A percentile compares a stretch with the other conserved stretches of the same genome.
Evolutionary conservation across 2,113 vertebrate species (phyloP).

Genomic region (Oreochromis niloticus): DNA sequence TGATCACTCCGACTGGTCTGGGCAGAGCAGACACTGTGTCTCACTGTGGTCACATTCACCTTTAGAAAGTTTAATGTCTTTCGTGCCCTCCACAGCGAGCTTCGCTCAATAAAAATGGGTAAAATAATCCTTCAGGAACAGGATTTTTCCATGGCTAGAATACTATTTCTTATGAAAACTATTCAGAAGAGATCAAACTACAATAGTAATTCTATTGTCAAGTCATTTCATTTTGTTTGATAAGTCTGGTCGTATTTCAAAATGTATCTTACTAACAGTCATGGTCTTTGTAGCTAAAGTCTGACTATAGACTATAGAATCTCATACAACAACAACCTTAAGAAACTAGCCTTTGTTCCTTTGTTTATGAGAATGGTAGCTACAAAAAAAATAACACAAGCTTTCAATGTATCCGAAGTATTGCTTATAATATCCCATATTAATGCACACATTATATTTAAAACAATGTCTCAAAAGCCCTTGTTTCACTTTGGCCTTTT

Average conservation of each 20-base stretch:
- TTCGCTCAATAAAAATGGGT: not conserved
- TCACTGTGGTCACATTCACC: not conserved
- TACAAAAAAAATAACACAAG: not conserved
- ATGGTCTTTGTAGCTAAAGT: not conserved
- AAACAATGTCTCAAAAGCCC: not conserved
- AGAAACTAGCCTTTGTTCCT: not conserved
- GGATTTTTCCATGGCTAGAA: not conserved
- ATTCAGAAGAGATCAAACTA: not conserved
- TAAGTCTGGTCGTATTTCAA: not conserved
- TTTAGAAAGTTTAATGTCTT: not conserved
- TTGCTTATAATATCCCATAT: not conserved
- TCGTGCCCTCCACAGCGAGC: not conserved
- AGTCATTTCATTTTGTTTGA: not conserved
- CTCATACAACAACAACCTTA: not conserved
- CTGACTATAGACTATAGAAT: not conserved
- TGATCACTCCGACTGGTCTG: not conserved
- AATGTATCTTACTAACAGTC: not conserved
- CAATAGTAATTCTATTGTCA: not conserved
- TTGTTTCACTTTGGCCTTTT: not conserved
- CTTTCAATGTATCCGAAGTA: not conserved
- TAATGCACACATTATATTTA: not conserved
- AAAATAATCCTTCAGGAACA: not conserved
- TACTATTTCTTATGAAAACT: not conserved
- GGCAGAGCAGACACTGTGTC: not conserved
- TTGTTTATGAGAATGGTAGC: not conserved